Percentiles rank a stretch among this genome's conserved stretches.
Conservation (phyloP, 2,888 invertebrate genomes). For the Alviniconcha strummeri region DNA sequence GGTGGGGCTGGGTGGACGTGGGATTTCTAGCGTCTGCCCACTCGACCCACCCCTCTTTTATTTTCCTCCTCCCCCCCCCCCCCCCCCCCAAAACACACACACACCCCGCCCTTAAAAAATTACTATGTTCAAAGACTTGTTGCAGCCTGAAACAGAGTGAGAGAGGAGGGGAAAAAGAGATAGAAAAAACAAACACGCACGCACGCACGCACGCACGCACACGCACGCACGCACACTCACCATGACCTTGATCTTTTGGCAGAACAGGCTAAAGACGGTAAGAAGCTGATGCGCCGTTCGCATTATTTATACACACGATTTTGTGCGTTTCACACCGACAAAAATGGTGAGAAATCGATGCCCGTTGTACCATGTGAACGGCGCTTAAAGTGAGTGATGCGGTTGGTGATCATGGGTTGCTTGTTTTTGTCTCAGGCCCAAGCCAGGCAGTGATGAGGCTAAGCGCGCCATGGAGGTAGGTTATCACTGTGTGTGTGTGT, state of each 20-base stretch:
- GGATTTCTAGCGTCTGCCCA: not conserved
- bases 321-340: not conserved
- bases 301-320: too few species aligned
- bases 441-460: not conserved
- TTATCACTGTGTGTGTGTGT: not conserved
- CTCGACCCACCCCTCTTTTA: not conserved
- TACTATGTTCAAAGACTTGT: too few species aligned
- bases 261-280: too few species aligned
- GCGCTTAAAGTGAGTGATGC: not conserved
- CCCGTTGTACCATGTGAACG: not conserved
- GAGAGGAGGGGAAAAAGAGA: too few species aligned
- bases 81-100: not conserved
- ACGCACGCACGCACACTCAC: too few species aligned
- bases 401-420: not conserved
- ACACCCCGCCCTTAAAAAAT: too few species aligned
- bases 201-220: too few species aligned
- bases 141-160: too few species aligned
- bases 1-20: not conserved
- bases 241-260: too few species aligned
- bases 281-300: too few species aligned
- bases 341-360: not conserved
- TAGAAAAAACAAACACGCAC: too few species aligned
- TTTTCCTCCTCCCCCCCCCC: not conserved
- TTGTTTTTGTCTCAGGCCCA: not conserved
- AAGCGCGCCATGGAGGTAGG: conserved; percentile 53